A percentile compares a stretch with the other conserved stretches of the same genome.
Evolutionary conservation across 1,140 invertebrate genomes (phyloP).

Genomic region (Cydia amplana): DNA sequence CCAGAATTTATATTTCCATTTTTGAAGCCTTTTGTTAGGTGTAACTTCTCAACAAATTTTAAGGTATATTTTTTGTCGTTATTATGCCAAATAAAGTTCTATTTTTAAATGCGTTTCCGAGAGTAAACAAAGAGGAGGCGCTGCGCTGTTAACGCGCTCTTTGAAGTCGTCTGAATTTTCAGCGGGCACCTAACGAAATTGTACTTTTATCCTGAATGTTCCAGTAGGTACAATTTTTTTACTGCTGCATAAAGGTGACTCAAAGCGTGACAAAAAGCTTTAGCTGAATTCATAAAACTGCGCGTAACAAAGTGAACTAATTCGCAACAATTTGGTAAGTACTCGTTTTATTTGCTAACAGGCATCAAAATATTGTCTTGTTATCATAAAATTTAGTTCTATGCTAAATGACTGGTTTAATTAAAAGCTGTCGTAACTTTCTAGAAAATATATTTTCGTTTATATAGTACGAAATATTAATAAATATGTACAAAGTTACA

Average conservation of each 20-base stretch:
- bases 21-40: too few species aligned
- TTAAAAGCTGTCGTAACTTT: too few species aligned
- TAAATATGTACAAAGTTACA: too few species aligned
- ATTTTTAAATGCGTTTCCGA: conserved; percentile 46
- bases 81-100: conserved; percentile 4
- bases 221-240: conserved; percentile 61
- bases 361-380: too few species aligned
- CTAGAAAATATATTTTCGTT: too few species aligned
- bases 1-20: too few species aligned
- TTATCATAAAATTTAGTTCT: too few species aligned
- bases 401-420: too few species aligned
- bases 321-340: not conserved
- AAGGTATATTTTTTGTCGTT: not conserved
- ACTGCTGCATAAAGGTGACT: conserved; percentile 50
- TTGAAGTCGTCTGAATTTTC: conserved; percentile 73
- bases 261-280: conserved; percentile 60
- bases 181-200: conserved; percentile 73
- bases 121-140: conserved; percentile 65
- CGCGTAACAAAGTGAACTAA: conserved; percentile 16
- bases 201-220: conserved; percentile 73
- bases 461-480: too few species aligned
- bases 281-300: conserved; percentile 39
- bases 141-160: conserved; percentile 70
- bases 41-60: not conserved
- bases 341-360: too few species aligned